Conservation (phyloP, 2,113 vertebrate genomes). For the Vanacampus margaritifer region DNA sequence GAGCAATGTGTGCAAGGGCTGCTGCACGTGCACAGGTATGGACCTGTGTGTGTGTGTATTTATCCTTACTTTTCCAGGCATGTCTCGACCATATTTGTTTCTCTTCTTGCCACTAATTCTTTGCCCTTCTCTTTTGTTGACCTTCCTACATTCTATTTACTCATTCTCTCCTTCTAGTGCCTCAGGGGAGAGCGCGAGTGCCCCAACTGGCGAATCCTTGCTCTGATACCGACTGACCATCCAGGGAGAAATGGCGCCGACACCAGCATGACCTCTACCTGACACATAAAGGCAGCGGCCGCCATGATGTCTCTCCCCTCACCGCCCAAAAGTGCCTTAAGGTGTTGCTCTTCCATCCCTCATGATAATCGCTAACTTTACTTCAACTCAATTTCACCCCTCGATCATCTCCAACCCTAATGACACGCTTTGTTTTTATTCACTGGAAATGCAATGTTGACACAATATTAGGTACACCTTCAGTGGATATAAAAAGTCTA, state of each 20-base stretch:
- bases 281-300: not conserved
- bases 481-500: not conserved
- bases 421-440: not conserved
- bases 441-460: not conserved
- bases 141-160: conserved; percentile 11
- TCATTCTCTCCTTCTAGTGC: conserved; percentile 61
- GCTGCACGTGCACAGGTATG: conserved; percentile 84
- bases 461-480: not conserved
- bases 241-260: not conserved
- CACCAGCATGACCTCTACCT: conserved; percentile 15
- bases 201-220: conserved; percentile 91
- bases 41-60: not conserved
- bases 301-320: not conserved
- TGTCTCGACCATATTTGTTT: conserved; percentile 14
- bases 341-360: conserved; percentile 4
- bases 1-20: conserved; percentile 90
- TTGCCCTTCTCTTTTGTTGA: not conserved
- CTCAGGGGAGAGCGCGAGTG: conserved; percentile 81
- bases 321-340: conserved; percentile 25
- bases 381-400: not conserved
- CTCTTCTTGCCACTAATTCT: conserved; percentile 22
- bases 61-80: no score
- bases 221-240: conserved; percentile 70
- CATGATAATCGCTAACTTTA: not conserved
- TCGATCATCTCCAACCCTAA: not conserved